Evolutionary conservation across 1,140 invertebrate genomes (phyloP), one percentile per base, ranked within the genome.

Genomic region (Parasteatoda tepidariorum): DNA sequence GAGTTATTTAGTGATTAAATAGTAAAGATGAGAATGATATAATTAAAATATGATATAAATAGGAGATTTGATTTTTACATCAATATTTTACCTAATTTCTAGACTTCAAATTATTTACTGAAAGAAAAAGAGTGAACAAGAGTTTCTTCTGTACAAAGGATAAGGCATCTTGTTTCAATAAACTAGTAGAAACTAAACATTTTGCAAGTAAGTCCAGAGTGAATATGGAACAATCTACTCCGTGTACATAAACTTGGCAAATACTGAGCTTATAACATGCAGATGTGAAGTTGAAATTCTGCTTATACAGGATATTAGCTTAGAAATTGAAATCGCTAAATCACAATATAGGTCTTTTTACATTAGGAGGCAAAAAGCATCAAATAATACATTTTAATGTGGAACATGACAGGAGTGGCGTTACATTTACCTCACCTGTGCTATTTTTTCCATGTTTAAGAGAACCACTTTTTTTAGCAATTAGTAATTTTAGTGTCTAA

Each of bases 161-260:
- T 76, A 76, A 76, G 73, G 73, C 59, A 76, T 76, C 59, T 28
- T 76, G 31, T 76, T 76, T 64, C 61, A 64, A 11, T n/a, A 64
- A 64, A 64, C 26, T 30, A 30, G 61, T 30, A 6, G 15, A 64
- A 64, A 64, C 13, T 15, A 31, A 64, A 64, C 38, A 48, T 13
- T 48, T 48, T 48, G 38, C 38, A 48, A 48, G 38, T 13, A 48
- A 48, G 18, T 48, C 18, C 9, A 48, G 18, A 48, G 38, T 48
- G 38, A 48, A 18, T 48, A 48, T 18, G 18, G 38, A 48, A 18
- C 38, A 48, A 48, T 48, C 38, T 48, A 48, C 18, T 48, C 18
- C 18, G 38, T 48, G 38, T 48, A 48, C 18, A 48, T 48, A 48
- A 48, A 48, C 38, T 13, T 48, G 38, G 38, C 18, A 48, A 48